Evolutionary conservation across 2,888 invertebrate genomes (phyloP).

Genomic region (Elmis aenea): DNA sequence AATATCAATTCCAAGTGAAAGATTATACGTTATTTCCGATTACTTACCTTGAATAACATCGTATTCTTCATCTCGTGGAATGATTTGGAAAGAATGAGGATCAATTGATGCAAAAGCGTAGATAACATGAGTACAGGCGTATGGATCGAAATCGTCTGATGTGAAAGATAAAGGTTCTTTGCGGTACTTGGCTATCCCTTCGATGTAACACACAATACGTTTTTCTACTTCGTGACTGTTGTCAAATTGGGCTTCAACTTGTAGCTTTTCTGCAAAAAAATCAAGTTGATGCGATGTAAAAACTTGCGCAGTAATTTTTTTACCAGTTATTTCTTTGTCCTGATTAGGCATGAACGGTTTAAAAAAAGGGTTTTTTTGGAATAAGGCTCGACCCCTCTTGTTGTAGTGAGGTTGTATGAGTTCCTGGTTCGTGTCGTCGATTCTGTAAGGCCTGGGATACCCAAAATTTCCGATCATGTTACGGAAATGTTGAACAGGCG

Average conservation of each 20-base stretch:
- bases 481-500: not conserved
- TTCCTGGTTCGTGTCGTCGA: not conserved
- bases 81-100: constrained; percentile 57
- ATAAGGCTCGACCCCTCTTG: not conserved
- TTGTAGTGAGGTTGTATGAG: not conserved
- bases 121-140: constrained; percentile 68
- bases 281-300: too few relatives aligned
- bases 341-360: too few relatives aligned
- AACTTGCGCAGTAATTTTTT: too few relatives aligned
- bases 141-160: constrained; percentile 59
- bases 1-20: not conserved
- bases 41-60: constrained; percentile 67
- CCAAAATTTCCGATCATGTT: not conserved
- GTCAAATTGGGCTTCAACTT: constrained; percentile 8
- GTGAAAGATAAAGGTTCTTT: constrained; percentile 63
- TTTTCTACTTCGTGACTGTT: constrained; percentile 27
- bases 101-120: constrained; percentile 69
- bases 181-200: constrained; percentile 63
- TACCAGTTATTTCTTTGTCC: too few relatives aligned
- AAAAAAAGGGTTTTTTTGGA: too few relatives aligned
- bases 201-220: constrained; percentile 63
- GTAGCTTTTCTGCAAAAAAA: constrained; percentile 11
- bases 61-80: constrained; percentile 63
- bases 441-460: not conserved
- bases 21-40: too few relatives aligned